A percentile compares a stretch with the other conserved stretches of the same genome.
Conservation (phyloP, 2,113 vertebrate species). For the Eubucco bourcierii region DNA sequence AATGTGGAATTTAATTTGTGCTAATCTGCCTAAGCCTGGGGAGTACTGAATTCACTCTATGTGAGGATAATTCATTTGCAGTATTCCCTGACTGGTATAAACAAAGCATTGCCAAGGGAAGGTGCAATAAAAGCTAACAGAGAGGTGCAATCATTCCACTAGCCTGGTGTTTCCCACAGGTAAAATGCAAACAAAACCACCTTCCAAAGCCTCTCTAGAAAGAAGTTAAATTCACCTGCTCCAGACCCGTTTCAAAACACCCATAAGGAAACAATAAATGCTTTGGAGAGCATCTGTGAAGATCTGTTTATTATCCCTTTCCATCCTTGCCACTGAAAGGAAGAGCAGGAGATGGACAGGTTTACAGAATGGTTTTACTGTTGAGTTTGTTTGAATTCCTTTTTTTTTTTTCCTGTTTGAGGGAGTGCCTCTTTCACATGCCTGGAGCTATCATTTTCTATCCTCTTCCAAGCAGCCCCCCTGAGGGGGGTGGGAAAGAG, state of each 20-base stretch:
- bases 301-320: not conserved
- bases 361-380: not conserved
- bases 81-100: constrained; percentile 15
- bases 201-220: constrained; percentile 11
- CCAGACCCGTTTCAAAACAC: not conserved
- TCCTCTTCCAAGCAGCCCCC: not conserved
- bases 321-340: not conserved
- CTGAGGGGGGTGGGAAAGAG: not conserved
- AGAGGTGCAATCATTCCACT: constrained; percentile 6
- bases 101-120: constrained; percentile 35
- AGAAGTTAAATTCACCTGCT: constrained; percentile 5
- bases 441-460: not conserved
- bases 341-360: not conserved
- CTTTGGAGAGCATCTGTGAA: not conserved
- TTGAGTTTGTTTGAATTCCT: not conserved
- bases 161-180: not conserved
- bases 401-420: not conserved
- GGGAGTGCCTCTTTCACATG: not conserved
- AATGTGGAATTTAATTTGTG: constrained; percentile 46
- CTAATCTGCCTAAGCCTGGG: constrained; percentile 13
- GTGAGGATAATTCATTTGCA: constrained; percentile 24
- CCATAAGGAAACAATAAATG: not conserved
- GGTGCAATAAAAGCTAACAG: constrained; percentile 25
- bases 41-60: constrained; percentile 4
- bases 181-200: constrained; percentile 6